Evolutionary conservation across 2,113 vertebrate genomes (phyloP), one percentile per base, ranked within the genome.

Genomic region (Condylura cristata): DNA sequence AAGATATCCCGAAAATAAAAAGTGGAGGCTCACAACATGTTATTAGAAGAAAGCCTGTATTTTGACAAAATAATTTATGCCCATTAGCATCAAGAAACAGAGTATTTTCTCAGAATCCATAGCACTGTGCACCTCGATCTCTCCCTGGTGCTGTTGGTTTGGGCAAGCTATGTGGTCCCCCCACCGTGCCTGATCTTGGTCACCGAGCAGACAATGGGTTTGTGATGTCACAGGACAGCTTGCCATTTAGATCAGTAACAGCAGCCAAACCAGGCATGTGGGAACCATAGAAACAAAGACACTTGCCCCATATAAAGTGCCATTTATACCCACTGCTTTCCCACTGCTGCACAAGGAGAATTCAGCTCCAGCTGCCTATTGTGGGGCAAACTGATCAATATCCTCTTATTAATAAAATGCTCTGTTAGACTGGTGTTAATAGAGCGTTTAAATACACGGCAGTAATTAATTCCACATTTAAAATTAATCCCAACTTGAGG

Each of bases 231-330:
- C 58, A 61, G 9, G 9, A 34, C 1, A 71, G 10, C 6, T 58
- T 3, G 32, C 7, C 39, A 5, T 26, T 48, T 34, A 48, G 4
- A 87, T 53, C 24, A 41, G 17, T 30, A n/a, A 44, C 28, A 60
- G 17, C 30, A 28, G 24, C 56, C 22, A 37, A 32, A 68, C 13
- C 16, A 14, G 5, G 32, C 88, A 53, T 0, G 3, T 78, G 20
- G 16, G 20, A 87, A 63, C 18, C 4, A 8, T 6, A 3, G 8
- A 44, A 41, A 68, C 12, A 41, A 22, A 68, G 22, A 34, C 0
- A 65, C 22, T 0, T 6, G 7, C 8, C 6, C 0, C 11, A 58
- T 53, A 1, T 18, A 20, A 58, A 68, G 10, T 13, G 14, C 12
- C 39, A 28, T 2, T 53, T 22, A 66, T 11, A 20, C 13, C 48